These are phyloP conservation scores for Sinelater perroti DNA, from an alignment of 2,888 invertebrate species.

Conservation along the genomic window DNA sequence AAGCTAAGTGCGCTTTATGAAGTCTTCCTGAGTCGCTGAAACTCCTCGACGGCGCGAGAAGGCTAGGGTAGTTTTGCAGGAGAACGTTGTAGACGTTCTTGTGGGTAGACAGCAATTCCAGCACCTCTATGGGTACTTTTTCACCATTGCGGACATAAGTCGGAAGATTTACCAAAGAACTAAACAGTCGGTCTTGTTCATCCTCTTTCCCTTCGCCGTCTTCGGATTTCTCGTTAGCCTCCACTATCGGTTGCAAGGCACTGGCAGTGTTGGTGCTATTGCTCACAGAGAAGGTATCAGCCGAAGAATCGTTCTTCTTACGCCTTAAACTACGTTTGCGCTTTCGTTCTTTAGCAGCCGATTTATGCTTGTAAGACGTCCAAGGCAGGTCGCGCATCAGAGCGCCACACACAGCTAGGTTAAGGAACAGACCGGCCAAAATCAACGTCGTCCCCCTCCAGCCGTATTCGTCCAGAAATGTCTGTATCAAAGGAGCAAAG, in stretches of 20 bases:
- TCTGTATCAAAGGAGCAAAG: conserved; percentile 82
- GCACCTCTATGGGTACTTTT: conserved; percentile 78
- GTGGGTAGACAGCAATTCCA: conserved; percentile 74
- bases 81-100: conserved; percentile 77
- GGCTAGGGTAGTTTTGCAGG: conserved; percentile 77
- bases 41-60: conserved; percentile 76
- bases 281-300: conserved; percentile 74
- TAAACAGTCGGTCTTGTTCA: conserved; percentile 67
- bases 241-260: conserved; percentile 63
- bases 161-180: conserved; percentile 85
- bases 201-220: conserved; percentile 46
- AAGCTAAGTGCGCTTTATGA: conserved; percentile 58
- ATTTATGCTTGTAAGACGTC: conserved; percentile 70
- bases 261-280: conserved; percentile 73
- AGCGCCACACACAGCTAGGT: conserved; percentile 82
- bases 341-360: conserved; percentile 70
- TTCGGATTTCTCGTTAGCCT: conserved; percentile 52
- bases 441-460: conserved; percentile 88
- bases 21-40: conserved; percentile 73
- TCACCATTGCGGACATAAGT: conserved; percentile 83
- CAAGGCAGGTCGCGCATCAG: conserved; percentile 81
- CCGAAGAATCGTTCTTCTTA: conserved; percentile 69
- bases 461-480: conserved; percentile 78
- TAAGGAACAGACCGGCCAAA: conserved; percentile 80
- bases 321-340: conserved; percentile 67